Evolutionary conservation across 2,113 vertebrate species (phyloP).

Genomic region (Cervus canadensis): DNA sequence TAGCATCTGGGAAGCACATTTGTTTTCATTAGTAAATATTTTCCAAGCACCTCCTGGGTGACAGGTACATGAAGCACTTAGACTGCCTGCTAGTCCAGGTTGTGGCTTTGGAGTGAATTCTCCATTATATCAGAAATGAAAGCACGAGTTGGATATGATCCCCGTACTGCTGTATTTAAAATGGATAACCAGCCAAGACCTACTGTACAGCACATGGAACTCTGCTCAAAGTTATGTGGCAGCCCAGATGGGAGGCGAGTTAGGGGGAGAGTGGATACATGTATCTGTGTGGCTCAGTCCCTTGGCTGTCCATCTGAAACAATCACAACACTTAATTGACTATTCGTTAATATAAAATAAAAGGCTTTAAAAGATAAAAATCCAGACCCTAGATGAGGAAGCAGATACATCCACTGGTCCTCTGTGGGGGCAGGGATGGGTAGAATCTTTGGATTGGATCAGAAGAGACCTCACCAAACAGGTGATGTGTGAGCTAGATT

Average conservation of each 20-base stretch:
- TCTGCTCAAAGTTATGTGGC: neutral
- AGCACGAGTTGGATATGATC: neutral
- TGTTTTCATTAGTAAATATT: neutral
- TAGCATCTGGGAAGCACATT: accelerated
- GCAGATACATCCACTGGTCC: neutral
- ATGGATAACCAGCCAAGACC: neutral
- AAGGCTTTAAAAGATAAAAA: neutral
- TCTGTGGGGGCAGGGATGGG: accelerated
- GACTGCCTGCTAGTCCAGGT: neutral
- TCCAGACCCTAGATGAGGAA: neutral
- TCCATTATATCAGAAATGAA: neutral
- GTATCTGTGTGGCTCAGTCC: neutral
- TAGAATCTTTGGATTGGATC: neutral
- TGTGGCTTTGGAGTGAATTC: neutral
- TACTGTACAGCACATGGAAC: neutral
- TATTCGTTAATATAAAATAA: neutral
- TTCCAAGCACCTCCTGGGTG: neutral
- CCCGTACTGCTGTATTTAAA: neutral
- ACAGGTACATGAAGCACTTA: neutral
- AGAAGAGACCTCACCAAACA: neutral
- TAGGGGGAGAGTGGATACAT: neutral
- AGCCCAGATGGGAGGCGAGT: neutral
- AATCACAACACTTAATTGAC: neutral
- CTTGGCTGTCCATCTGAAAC: neutral
- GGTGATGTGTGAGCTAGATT: accelerated